Evolutionary conservation across 2,888 invertebrate genomes (phyloP).

Genomic region (Spisula solida): DNA sequence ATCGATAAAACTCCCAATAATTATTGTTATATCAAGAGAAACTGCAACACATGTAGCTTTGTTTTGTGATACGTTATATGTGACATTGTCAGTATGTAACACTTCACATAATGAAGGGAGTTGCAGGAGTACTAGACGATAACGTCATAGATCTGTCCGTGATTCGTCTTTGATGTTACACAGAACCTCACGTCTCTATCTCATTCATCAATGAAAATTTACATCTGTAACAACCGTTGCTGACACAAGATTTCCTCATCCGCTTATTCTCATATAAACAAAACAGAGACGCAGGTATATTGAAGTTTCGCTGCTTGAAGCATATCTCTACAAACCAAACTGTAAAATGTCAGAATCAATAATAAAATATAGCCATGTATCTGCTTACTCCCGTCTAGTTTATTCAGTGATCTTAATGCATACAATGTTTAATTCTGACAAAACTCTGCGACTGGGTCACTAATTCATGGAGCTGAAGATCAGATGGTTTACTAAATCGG

Average conservation of each 20-base stretch:
- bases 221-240: slow-evolving; percentile 31
- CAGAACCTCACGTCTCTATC: slow-evolving; percentile 45
- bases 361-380: too few relatives aligned
- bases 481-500: too few relatives aligned
- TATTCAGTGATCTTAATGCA: too few relatives aligned
- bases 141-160: slow-evolving; percentile 39
- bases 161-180: slow-evolving; percentile 43
- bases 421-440: too few relatives aligned
- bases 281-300: neutral
- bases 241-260: slow-evolving; percentile 36
- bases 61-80: slow-evolving; percentile 10
- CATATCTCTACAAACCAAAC: neutral
- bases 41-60: neutral
- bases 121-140: slow-evolving; percentile 20
- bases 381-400: too few relatives aligned
- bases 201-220: slow-evolving; percentile 37
- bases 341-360: too few relatives aligned
- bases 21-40: neutral
- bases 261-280: slow-evolving; percentile 20
- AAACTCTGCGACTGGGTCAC: too few relatives aligned
- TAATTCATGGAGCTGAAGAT: too few relatives aligned
- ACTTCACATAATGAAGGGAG: slow-evolving; percentile 7
- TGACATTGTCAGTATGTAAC: neutral
- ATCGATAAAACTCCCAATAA: neutral
- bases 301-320: neutral